Conservation (phyloP, 2,888 invertebrate genomes). For the Andrena chrysosceles region DNA sequence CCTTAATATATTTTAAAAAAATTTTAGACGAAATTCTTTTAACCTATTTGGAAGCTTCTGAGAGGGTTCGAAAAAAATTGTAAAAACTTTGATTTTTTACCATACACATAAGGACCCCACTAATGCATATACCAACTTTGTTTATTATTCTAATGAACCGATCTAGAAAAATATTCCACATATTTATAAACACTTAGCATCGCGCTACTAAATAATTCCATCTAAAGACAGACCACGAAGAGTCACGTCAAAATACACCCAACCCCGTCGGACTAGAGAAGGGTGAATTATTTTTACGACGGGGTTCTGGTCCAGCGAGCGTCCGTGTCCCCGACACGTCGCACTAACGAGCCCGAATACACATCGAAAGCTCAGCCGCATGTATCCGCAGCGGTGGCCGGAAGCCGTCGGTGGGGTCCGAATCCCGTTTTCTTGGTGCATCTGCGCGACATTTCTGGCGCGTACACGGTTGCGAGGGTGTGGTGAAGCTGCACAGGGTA, state of each 20-base stretch:
- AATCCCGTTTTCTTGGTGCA: slow-evolving; percentile 69
- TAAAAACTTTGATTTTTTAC: too few relatives aligned
- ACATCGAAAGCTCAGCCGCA: neutral
- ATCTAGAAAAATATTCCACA: too few relatives aligned
- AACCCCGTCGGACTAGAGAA: neutral
- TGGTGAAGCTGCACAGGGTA: neutral
- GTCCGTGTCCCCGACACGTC: slow-evolving; percentile 13
- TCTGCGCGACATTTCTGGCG: slow-evolving; percentile 45
- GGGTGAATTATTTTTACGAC: slow-evolving; percentile 17
- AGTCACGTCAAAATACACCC: neutral
- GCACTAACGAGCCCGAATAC: slow-evolving; percentile 21
- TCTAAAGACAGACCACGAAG: too few relatives aligned
- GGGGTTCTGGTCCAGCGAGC: neutral
- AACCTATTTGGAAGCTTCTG: too few relatives aligned
- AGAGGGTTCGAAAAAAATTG: too few relatives aligned
- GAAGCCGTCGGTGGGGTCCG: slow-evolving; percentile 30
- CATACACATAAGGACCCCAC: too few relatives aligned
- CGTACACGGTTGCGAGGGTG: neutral
- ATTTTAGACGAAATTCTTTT: too few relatives aligned
- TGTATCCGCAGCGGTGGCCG: neutral
- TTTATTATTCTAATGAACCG: too few relatives aligned
- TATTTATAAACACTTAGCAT: too few relatives aligned
- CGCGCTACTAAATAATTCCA: too few relatives aligned
- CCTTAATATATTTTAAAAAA: too few relatives aligned
- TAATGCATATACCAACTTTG: too few relatives aligned